Evolutionary conservation across 2,888 invertebrate species (phyloP), one percentile per base, ranked within the genome.

Genomic region (Exephanes ischioxanthus): DNA sequence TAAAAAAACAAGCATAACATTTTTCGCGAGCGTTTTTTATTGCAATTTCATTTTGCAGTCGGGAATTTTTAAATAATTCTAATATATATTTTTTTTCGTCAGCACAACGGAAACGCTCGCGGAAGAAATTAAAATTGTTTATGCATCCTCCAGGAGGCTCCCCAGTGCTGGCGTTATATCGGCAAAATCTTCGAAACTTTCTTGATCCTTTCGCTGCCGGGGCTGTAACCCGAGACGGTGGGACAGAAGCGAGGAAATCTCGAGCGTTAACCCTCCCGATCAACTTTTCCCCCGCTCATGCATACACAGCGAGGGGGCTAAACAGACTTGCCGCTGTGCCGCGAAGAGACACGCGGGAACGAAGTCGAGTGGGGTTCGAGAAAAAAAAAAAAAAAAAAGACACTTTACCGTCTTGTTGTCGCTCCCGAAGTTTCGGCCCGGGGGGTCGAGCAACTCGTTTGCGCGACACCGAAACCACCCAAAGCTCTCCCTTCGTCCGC

Each of bases 331-430:
- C 14, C 19, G 33, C 55, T 9, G 22, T 41, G 19, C n/a, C n/a
- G 58, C 30, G n/a, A 55, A 22, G 55, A 45, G 45, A 61, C 11
- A 14, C 45, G 41, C 22, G 19, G 26, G n/a, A n/a, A 11, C 58
- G 58, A 22, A 58, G 26, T 48, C 3, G 33, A 53, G 61, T 67
- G 45, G 30, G 73, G 7, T 9, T 37, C 37, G 33, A 37, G 9
- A 37, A 37, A 37, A 7, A 22, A 22, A 33, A 33, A 61, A 16
- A 30, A 22, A 80, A 3, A 33, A 22, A 19, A 19, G 67, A 16
- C 63, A 71, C 75, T 80, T 26, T 45, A 84, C 61, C 71, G 77
- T 80, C 77, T 84, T 77, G 77, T 84, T 73, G 80, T 84, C 72
- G 67, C 72, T 51, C 11, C 30, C 26, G 26, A 84, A 84, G 84